phyloP scores from a whole-genome alignment of 2,797 vertebrate species.

The Heterohyrax brucei region DNA sequence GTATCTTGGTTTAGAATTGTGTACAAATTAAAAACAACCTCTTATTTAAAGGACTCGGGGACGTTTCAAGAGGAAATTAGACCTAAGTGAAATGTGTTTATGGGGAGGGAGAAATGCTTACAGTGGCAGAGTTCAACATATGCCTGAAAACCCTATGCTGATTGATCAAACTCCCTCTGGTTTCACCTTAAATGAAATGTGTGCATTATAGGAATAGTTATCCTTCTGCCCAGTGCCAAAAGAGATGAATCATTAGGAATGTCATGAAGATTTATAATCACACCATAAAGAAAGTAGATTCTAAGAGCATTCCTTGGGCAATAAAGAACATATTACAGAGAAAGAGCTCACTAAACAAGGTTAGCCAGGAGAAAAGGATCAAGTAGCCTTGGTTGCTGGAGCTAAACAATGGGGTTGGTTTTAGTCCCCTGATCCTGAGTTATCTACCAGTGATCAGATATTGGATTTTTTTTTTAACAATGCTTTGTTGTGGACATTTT shows the following conservation, averaged over 20 bases:
- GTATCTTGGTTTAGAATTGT: neutral
- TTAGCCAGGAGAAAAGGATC: slow-evolving; percentile 78
- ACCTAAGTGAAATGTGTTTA: slow-evolving; percentile 55
- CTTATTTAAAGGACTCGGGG: slow-evolving; percentile 15
- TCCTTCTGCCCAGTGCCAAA: slow-evolving; percentile 72
- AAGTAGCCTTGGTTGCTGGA: neutral
- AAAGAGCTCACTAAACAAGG: slow-evolving; percentile 77
- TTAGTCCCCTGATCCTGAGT: neutral
- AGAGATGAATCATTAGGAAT: slow-evolving; percentile 80
- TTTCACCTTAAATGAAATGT: slow-evolving; percentile 83
- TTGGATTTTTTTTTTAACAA: neutral
- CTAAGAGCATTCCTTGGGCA: slow-evolving; percentile 79
- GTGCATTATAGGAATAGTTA: slow-evolving; percentile 68
- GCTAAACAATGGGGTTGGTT: neutral
- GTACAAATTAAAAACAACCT: slow-evolving; percentile 56
- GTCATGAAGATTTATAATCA: slow-evolving; percentile 82
- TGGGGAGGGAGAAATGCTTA: slow-evolving; percentile 21
- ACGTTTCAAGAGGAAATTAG: neutral
- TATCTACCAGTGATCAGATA: neutral
- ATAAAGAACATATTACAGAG: slow-evolving; percentile 83
- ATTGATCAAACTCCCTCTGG: slow-evolving; percentile 71
- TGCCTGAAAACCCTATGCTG: slow-evolving; percentile 54
- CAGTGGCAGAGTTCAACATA: slow-evolving; percentile 67
- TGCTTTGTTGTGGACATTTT: neutral
- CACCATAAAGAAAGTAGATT: slow-evolving; percentile 82